Percentiles rank a stretch among this genome's conserved stretches.
Conservation (phyloP, 1,140 invertebrate genomes). For the Drosophila virilis region DNA sequence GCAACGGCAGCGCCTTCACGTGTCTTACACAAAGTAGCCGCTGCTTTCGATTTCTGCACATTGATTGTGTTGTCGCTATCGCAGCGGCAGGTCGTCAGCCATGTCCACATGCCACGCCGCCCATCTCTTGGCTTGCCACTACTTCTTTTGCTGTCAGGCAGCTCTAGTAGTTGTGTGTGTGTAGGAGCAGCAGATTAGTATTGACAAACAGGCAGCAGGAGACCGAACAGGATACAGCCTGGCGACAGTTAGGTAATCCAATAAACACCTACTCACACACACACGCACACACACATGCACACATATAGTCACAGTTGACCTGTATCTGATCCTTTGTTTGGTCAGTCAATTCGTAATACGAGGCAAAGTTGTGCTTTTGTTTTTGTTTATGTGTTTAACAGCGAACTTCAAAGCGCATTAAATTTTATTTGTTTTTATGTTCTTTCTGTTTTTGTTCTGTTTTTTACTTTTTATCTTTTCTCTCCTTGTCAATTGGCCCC, state of each 20-base stretch:
- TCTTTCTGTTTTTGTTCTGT: conserved; percentile 4
- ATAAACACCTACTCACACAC: conserved; percentile 63
- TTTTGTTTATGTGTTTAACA: conserved; percentile 14
- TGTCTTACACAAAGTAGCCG: conserved; percentile 29
- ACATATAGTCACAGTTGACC: background rate
- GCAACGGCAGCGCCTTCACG: conserved; percentile 23
- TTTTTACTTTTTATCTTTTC: background rate
- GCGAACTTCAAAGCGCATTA: conserved; percentile 39
- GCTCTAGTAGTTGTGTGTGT: conserved; percentile 1
- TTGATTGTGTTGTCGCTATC: conserved; percentile 72
- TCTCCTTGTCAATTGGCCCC: conserved; percentile 38
- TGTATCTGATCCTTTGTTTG: conserved; percentile 27
- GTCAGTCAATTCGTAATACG: conserved; percentile 25
- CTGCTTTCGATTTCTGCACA: conserved; percentile 70
- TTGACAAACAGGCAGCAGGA: conserved; percentile 66
- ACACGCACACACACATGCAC: conserved; percentile 2
- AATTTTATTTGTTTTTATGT: background rate
- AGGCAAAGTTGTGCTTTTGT: conserved; percentile 4
- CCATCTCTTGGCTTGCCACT: background rate
- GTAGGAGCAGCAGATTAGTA: conserved; percentile 64
- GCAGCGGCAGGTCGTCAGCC: conserved; percentile 49
- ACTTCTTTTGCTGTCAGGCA: conserved; percentile 32
- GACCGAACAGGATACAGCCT: conserved; percentile 30
- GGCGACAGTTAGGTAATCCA: conserved; percentile 61
- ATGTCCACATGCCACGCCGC: background rate